Conservation (phyloP, 1,140 invertebrate species). For the Hypothenemus hampei region DNA sequence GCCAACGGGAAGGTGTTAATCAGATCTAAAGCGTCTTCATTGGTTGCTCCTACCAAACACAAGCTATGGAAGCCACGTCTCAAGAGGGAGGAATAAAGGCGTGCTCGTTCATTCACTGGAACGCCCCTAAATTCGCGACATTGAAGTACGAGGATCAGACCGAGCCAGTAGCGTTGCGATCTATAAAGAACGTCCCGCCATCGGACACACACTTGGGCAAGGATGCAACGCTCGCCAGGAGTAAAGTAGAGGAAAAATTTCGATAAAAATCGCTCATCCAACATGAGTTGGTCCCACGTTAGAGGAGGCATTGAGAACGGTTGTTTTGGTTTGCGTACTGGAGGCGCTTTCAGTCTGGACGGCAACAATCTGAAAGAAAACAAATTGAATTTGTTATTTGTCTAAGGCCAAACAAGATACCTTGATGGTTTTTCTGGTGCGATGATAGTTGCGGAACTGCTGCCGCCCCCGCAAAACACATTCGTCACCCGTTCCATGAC, state of each 20-base stretch:
- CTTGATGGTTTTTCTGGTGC: slow-evolving; percentile 52
- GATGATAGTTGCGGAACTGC: slow-evolving; percentile 44
- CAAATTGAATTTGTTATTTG: too few species aligned
- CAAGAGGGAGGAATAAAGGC: slow-evolving; percentile 77
- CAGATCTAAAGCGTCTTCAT: slow-evolving; percentile 84
- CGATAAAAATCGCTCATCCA: slow-evolving; percentile 77
- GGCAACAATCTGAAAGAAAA: too few species aligned
- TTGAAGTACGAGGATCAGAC: slow-evolving; percentile 74
- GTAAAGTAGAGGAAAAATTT: slow-evolving; percentile 84
- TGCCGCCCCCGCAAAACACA: slow-evolving; percentile 75
- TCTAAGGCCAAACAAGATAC: too few species aligned
- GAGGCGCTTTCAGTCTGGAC: slow-evolving; percentile 38
- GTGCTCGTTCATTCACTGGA: slow-evolving; percentile 60
- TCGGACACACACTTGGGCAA: slow-evolving; percentile 67
- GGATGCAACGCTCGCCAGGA: slow-evolving; percentile 65
- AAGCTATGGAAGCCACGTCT: slow-evolving; percentile 80
- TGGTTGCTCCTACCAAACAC: slow-evolving; percentile 75
- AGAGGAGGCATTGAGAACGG: slow-evolving; percentile 47
- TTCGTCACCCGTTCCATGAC: slow-evolving; percentile 82
- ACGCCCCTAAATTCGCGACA: slow-evolving; percentile 70
- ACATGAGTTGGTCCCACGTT: slow-evolving; percentile 70
- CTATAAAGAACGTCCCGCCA: slow-evolving; percentile 86
- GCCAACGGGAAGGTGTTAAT: slow-evolving; percentile 77
- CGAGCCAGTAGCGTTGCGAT: slow-evolving; percentile 76
- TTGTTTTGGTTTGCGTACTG: slow-evolving; percentile 22